These are phyloP conservation scores for Rutilus rutilus DNA, from an alignment of 2,113 vertebrate species.

Conservation along the genomic window DNA sequence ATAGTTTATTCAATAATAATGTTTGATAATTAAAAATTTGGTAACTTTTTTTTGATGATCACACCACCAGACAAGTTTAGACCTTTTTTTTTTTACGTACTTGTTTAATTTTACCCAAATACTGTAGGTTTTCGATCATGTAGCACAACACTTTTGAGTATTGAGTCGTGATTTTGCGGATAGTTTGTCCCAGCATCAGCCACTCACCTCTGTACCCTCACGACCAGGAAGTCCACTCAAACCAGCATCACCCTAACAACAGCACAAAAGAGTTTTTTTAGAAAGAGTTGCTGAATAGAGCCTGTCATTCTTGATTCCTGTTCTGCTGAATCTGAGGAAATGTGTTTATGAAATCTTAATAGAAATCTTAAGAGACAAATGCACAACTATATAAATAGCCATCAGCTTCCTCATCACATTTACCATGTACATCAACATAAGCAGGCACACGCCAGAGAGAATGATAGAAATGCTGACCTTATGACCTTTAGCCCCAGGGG, in stretches of 20 bases:
- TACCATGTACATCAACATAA: neutral
- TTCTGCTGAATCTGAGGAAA: neutral
- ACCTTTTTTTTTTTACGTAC: neutral
- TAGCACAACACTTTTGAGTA: neutral
- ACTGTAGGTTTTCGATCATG: neutral
- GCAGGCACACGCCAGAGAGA: neutral
- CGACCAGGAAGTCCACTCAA: slow-evolving; percentile 83
- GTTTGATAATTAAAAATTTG: neutral
- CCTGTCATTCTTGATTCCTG: neutral
- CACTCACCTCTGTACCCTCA: slow-evolving; percentile 84
- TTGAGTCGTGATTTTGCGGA: neutral
- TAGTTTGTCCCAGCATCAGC: neutral
- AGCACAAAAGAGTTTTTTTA: neutral
- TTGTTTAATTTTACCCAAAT: neutral
- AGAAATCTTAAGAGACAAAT: neutral
- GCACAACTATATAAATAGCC: neutral
- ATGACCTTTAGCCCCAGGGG: slow-evolving; percentile 80
- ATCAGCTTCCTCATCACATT: neutral
- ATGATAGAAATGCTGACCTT: slow-evolving; percentile 77
- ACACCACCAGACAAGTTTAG: neutral
- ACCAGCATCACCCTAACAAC: slow-evolving; percentile 83
- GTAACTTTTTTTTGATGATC: neutral
- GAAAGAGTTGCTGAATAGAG: neutral
- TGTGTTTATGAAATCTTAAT: neutral
- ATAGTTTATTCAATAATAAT: no score